Evolutionary conservation across 2,113 vertebrate genomes (phyloP), one percentile per base, ranked within the genome.

Genomic region (Sardina pilchardus): DNA sequence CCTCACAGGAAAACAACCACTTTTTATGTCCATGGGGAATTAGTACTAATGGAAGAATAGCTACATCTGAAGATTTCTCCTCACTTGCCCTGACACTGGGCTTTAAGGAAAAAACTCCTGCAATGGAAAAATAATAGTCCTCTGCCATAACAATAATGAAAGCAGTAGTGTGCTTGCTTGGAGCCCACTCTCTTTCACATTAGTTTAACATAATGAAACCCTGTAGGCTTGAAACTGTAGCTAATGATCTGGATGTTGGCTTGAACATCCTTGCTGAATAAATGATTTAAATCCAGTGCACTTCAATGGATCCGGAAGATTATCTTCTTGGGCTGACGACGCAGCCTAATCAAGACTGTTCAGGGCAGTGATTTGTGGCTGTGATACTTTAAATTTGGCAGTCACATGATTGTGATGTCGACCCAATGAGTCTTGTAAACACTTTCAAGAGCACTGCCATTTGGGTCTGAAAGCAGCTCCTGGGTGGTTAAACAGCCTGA

Each of bases 231-330:
- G 81, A 90, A 90, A 85, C 84, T 82, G 85, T 63, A 86, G 89
- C 83, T 90, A 91, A 92, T 88, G 88, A 91, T 88, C 83, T 83
- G 63, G 84, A 89, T 85, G 83, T 83, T 43, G 59, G 82, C 85
- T 84, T 86, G 87, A 50, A 83, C 81, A 83, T 84, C 82, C 83
- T 88, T 85, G 43, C 82, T 82, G 83, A 86, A 91, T 87, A 88
- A 85, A 89, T 89, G 86, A 89, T 89, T 89, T 86, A 87, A 89
- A 89, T 88, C 85, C 86, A 86, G 84, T 59, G 89, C 86, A 88
- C 88, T 90, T 85, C 83, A 75, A 67, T 86, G 87, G 86, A 90
- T 89, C 84, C 42, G 12, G 81, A 81, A 86, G 87, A 89, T 88
- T 88, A 88, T 87, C 87, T 47, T 88, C 83, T 78, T 48, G 34